A percentile compares a stretch with the other conserved stretches of the same genome.
These are phyloP conservation scores for Ostrea edulis DNA, from an alignment of 1,140 invertebrate genomes.

Conservation along the genomic window DNA sequence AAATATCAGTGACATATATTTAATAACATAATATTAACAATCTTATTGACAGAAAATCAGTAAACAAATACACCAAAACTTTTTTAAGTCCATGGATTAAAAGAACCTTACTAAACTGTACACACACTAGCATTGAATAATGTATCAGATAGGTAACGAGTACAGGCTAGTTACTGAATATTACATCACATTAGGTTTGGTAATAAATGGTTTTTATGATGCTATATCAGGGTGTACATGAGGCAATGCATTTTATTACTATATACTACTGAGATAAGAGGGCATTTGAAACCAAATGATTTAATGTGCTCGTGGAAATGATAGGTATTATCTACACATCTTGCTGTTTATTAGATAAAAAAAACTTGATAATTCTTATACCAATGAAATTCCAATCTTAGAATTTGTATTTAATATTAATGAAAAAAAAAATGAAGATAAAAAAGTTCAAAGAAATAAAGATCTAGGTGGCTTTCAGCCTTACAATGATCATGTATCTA, in stretches of 20 bases:
- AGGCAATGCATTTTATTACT: background rate
- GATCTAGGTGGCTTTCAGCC: background rate
- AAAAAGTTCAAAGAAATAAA: background rate
- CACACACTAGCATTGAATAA: background rate
- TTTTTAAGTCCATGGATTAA: conserved; percentile 23
- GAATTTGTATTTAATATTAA: too few relatives aligned
- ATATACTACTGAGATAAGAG: background rate
- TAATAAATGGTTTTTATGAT: background rate
- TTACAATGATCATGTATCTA: too few relatives aligned
- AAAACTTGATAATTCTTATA: too few relatives aligned
- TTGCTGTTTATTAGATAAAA: too few relatives aligned
- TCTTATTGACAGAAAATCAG: conserved; percentile 1
- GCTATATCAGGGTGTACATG: background rate
- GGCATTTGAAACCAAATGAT: background rate
- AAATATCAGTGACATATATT: conserved; percentile 14
- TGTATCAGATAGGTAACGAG: background rate
- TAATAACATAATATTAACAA: conserved; percentile 34
- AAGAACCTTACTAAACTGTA: background rate
- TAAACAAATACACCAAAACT: conserved; percentile 1
- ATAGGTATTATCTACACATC: too few relatives aligned
- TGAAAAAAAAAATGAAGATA: too few relatives aligned
- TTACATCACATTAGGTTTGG: background rate
- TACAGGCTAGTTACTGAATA: background rate
- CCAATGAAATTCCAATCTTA: too few relatives aligned
- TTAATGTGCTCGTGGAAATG: too few relatives aligned